phyloP scores from a whole-genome alignment of 2,888 invertebrate genomes.

The Harpalus rufipes region DNA sequence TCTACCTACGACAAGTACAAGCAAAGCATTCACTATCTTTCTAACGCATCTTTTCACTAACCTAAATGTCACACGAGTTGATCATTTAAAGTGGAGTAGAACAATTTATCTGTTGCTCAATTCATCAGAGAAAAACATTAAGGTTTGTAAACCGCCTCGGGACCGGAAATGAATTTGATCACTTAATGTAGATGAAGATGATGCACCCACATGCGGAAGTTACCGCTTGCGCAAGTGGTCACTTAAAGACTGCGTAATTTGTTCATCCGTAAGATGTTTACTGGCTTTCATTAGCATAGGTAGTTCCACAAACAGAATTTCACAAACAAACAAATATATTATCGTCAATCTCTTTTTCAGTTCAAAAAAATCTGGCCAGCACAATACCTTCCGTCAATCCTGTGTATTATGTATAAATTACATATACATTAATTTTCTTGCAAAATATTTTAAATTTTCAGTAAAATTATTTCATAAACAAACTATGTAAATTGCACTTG shows the following conservation, averaged over 20 bases:
- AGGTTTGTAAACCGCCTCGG: not conserved
- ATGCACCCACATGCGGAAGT: slow-evolving; percentile 15
- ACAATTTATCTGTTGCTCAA: slow-evolving; percentile 2
- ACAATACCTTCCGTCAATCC: too few species aligned
- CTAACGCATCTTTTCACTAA: slow-evolving; percentile 47
- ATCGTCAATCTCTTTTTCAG: too few species aligned
- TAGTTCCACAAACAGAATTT: too few species aligned
- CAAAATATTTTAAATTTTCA: too few species aligned
- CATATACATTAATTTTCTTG: too few species aligned
- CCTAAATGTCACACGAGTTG: slow-evolving; percentile 19
- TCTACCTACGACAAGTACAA: slow-evolving; percentile 9
- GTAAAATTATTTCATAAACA: too few species aligned
- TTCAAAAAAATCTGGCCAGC: too few species aligned
- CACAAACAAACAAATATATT: too few species aligned
- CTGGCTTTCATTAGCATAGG: not conserved
- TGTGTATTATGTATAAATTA: too few species aligned
- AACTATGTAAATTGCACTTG: too few species aligned
- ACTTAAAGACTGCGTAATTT: not conserved
- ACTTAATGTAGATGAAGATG: slow-evolving; percentile 28
- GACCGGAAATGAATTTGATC: slow-evolving; percentile 9
- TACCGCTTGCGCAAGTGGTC: slow-evolving; percentile 19
- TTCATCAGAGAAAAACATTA: slow-evolving; percentile 2
- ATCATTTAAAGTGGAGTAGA: not conserved
- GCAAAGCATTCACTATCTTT: slow-evolving; percentile 2
- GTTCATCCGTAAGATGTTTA: not conserved